Evolutionary conservation across 1,140 invertebrate genomes (phyloP), one percentile per base, ranked within the genome.

Genomic region (Drosophila eugracilis): DNA sequence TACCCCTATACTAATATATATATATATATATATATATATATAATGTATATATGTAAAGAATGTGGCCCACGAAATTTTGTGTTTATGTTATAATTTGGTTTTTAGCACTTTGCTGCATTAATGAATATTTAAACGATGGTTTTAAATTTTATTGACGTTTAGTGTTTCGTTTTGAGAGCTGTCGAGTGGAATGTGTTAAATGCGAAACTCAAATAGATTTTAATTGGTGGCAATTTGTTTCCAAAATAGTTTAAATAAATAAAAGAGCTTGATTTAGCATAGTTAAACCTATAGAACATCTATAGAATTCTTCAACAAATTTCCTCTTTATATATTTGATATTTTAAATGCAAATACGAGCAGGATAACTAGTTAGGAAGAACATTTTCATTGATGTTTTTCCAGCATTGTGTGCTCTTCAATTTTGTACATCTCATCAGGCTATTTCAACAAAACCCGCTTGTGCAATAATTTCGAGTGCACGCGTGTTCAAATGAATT

Each of bases 401-500:
- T 22, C 37, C 28, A 1, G 0, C 41, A 24, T 10, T 48, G 58
- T 41, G 39, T 50, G 17, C 63, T 42, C 34, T 67, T 42, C 36
- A 66, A 44, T 67, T 67, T 42, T 9, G 60, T 14, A n/a, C 42
- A 17, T 12, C 65, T 69, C 65, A 69, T 69, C 65, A 69, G 30
- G 22, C 30, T 67, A 62, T 53, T 67, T 53, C 60, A 66, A 67
- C 63, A 53, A 66, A 66, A 26, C 19, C 60, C 39, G 59, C 36
- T 41, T 66, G 63, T 47, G 32, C 63, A 70, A 70, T 70, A 70
- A 72, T 72, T 72, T 72, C 53, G 55, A 72, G 44, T 72, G 67
- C 54, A 72, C 57, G 69, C 60, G 47, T 69, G 65, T 72, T 72
- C 37, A 47, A 72, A 60, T 72, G 67, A 72, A 72, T 72, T 72